A percentile compares a stretch with the other conserved stretches of the same genome.
These are phyloP conservation scores for Archivesica marissinica DNA, from an alignment of 1,140 invertebrate species.

Conservation along the genomic window DNA sequence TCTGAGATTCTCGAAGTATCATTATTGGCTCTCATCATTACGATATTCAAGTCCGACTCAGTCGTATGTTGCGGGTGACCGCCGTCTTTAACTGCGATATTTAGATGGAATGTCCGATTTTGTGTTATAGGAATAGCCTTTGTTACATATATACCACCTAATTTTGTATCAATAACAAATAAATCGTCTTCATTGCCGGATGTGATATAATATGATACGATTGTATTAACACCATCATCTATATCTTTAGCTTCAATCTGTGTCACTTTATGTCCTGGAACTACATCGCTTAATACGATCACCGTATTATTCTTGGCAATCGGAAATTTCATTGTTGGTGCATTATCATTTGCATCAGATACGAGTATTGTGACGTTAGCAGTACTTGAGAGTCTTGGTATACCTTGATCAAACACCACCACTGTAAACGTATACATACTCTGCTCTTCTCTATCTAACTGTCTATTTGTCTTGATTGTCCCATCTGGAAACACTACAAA, in stretches of 20 bases:
- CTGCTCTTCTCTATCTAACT: slow-evolving; percentile 92
- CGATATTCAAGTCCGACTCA: slow-evolving; percentile 46
- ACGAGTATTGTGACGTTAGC: slow-evolving; percentile 74
- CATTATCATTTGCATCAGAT: slow-evolving; percentile 95
- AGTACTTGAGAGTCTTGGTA: slow-evolving; percentile 85
- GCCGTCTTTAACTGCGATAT: slow-evolving; percentile 53
- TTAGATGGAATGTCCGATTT: slow-evolving; percentile 47
- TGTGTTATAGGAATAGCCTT: slow-evolving; percentile 7
- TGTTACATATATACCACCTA: slow-evolving; percentile 86
- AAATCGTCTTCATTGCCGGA: slow-evolving; percentile 86
- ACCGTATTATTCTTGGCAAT: slow-evolving; percentile 72
- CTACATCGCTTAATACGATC: slow-evolving; percentile 64
- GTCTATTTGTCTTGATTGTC: slow-evolving; percentile 87
- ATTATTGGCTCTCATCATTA: slow-evolving; percentile 15
- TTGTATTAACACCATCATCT: slow-evolving; percentile 70
- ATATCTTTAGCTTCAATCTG: slow-evolving; percentile 70
- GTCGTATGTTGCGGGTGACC: slow-evolving; percentile 38
- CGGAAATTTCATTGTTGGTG: slow-evolving; percentile 86
- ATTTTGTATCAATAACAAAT: slow-evolving; percentile 94
- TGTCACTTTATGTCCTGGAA: slow-evolving; percentile 65
- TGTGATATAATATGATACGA: slow-evolving; percentile 70
- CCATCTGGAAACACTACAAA: slow-evolving; percentile 87
- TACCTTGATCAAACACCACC: slow-evolving; percentile 90
- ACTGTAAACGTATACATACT: slow-evolving; percentile 91
- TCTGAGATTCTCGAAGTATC: neutral